A percentile compares a stretch with the other conserved stretches of the same genome.
Evolutionary conservation across 2,113 vertebrate genomes (phyloP).

Genomic region (Protomyctophum bolini): DNA sequence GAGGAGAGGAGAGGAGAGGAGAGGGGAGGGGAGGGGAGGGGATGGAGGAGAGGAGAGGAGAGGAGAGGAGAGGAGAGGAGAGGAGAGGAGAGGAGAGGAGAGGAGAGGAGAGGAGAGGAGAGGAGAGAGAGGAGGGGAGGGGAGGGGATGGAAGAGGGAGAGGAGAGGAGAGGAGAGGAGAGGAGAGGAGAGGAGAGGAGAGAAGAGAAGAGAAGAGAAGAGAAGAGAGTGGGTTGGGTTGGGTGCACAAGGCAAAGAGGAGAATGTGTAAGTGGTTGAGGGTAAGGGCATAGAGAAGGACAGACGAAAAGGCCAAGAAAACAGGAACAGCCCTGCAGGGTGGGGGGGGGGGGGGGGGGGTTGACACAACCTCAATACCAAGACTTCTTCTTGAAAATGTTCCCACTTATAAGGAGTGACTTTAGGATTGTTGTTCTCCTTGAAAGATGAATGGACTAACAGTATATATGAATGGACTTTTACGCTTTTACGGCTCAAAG

Average conservation of each 20-base stretch:
- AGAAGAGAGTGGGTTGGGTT: constrained; percentile 1
- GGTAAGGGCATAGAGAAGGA: constrained; percentile 21
- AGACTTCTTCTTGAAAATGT: constrained; percentile 6
- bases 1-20: neutral
- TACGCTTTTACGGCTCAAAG: too few relatives aligned
- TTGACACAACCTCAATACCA: constrained; percentile 8
- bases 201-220: too few relatives aligned
- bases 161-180: neutral
- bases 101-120: neutral
- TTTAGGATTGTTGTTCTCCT: too few relatives aligned
- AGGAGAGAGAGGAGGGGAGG: neutral
- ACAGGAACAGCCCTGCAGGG: too few relatives aligned
- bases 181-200: too few relatives aligned
- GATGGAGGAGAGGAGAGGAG: neutral
- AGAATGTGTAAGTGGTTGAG: constrained; percentile 12
- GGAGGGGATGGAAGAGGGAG: neutral
- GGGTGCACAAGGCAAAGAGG: neutral
- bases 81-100: neutral
- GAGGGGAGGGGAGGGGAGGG: neutral
- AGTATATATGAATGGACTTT: too few relatives aligned
- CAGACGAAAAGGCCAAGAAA: constrained; percentile 18
- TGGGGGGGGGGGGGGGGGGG: neutral
- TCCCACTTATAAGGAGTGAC: neutral
- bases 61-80: neutral
- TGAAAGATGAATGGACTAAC: too few relatives aligned